phyloP scores from a whole-genome alignment of 2,888 invertebrate genomes.

The Malthinus seriepunctatus region DNA sequence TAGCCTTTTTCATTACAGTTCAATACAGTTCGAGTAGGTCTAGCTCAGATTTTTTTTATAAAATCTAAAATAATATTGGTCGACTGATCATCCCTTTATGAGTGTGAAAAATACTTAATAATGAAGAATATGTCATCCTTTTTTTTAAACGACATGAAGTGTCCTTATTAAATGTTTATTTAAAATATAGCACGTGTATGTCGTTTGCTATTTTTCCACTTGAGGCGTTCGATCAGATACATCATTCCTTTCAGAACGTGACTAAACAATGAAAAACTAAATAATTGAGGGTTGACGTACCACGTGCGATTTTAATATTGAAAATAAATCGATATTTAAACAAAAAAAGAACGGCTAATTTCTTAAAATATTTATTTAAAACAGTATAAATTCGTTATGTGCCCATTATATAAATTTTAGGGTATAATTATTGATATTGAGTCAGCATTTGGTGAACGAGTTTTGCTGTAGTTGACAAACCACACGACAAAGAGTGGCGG shows the following conservation, averaged over 20 bases:
- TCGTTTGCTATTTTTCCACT: slow-evolving; percentile 37
- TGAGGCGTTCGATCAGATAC: slow-evolving; percentile 28
- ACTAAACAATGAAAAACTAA: slow-evolving; percentile 20
- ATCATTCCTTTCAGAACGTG: slow-evolving; percentile 25
- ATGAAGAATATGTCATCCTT: background rate
- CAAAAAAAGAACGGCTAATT: background rate
- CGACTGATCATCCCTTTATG: background rate
- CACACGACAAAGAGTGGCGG: slow-evolving; percentile 31
- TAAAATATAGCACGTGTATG: slow-evolving; percentile 51
- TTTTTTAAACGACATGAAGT: slow-evolving; percentile 23
- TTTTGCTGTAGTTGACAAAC: slow-evolving; percentile 37
- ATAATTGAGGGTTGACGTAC: slow-evolving; percentile 21
- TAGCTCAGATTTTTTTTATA: too few relatives aligned
- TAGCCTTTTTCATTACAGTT: too few relatives aligned
- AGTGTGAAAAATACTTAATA: background rate
- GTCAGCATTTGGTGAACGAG: slow-evolving; percentile 33
- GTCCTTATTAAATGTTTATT: slow-evolving; percentile 48
- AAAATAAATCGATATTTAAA: background rate
- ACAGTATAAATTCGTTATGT: slow-evolving; percentile 1
- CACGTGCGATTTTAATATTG: slow-evolving; percentile 19
- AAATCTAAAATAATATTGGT: background rate
- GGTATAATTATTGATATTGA: slow-evolving; percentile 33
- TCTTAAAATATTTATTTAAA: background rate
- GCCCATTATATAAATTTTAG: background rate
- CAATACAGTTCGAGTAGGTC: too few relatives aligned